Evolutionary conservation across 2,113 vertebrate species (phyloP).

Genomic region (Oncorhynchus nerka): DNA sequence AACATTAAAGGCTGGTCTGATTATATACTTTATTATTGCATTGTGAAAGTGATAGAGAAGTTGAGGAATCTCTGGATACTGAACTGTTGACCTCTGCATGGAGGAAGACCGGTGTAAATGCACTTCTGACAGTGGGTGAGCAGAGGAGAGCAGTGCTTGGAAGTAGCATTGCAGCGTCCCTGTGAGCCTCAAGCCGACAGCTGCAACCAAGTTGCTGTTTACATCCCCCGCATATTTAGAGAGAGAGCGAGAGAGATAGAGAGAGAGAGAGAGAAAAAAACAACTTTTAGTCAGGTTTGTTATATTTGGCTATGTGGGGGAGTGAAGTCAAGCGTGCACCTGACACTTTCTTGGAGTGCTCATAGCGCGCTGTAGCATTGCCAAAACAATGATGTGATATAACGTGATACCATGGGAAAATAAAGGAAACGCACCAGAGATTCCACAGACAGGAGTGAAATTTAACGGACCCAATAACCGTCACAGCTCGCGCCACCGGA

Average conservation of each 20-base stretch:
- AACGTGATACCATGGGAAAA: neutral
- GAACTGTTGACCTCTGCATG: slow-evolving; percentile 17
- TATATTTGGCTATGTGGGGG: slow-evolving; percentile 64
- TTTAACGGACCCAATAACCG: neutral
- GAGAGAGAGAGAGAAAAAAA: neutral
- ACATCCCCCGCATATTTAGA: slow-evolving; percentile 4
- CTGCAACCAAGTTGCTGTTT: neutral
- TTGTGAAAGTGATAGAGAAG: neutral
- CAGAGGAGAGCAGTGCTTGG: neutral
- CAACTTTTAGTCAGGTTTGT: slow-evolving; percentile 9
- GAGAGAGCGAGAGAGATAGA: neutral
- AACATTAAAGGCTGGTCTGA: no score
- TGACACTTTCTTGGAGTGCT: slow-evolving; percentile 39
- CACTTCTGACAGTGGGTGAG: slow-evolving; percentile 38
- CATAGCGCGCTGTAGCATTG: slow-evolving; percentile 40
- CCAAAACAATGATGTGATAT: neutral
- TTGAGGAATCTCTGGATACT: neutral
- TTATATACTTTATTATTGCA: neutral
- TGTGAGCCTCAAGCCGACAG: neutral
- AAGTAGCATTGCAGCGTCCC: neutral
- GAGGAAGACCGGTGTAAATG: slow-evolving; percentile 20
- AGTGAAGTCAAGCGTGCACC: slow-evolving; percentile 59
- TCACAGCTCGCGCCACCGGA: neutral
- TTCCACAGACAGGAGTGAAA: neutral
- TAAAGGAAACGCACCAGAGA: neutral